Evolutionary conservation across 2,888 invertebrate species (phyloP).

Genomic region (Protodeltote pygarga): DNA sequence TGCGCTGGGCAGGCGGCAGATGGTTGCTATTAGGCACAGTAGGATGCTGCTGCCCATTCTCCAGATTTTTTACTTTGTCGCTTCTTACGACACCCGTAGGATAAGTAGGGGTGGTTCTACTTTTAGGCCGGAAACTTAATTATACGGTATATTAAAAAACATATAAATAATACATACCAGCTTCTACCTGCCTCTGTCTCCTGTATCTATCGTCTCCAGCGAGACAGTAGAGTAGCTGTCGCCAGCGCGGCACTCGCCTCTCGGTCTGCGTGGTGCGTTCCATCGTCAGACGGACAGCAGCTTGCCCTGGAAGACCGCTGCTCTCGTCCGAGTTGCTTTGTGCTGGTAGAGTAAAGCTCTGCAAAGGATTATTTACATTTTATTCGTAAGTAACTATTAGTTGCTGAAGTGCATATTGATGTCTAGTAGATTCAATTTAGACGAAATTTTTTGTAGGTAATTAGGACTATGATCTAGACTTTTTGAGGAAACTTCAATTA

Average conservation of each 20-base stretch:
- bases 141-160: background rate
- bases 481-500: too few relatives aligned
- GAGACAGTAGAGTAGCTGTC: constrained; percentile 93
- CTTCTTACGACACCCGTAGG: too few relatives aligned
- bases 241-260: constrained; percentile 90
- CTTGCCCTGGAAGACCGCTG: constrained; percentile 49
- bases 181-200: constrained; percentile 91
- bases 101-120: too few relatives aligned
- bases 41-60: too few relatives aligned
- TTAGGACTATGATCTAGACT: too few relatives aligned
- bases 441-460: too few relatives aligned
- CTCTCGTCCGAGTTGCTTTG: constrained; percentile 61
- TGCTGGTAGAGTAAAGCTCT: constrained; percentile 72
- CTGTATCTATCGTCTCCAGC: constrained; percentile 92
- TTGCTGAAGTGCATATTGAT: too few relatives aligned
- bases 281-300: constrained; percentile 88
- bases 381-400: background rate
- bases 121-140: background rate
- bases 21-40: too few relatives aligned
- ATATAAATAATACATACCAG: constrained; percentile 71
- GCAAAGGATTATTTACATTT: constrained; percentile 31
- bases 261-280: constrained; percentile 95
- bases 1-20: too few relatives aligned
- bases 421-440: too few relatives aligned
- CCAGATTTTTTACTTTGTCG: too few relatives aligned